phyloP scores from a whole-genome alignment of 2,888 invertebrate species.

The Alentia gelatinosa region DNA sequence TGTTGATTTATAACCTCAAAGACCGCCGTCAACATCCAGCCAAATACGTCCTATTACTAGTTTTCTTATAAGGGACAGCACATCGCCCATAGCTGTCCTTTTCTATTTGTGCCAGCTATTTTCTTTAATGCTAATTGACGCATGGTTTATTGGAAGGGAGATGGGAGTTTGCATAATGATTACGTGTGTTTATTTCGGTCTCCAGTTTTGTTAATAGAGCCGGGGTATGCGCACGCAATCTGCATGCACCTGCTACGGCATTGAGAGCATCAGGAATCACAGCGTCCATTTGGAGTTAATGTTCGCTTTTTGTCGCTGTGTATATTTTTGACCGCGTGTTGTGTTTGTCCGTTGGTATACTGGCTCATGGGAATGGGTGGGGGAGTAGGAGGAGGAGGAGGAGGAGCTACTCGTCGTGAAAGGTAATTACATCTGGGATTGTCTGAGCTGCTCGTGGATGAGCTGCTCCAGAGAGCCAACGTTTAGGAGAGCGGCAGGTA shows the following conservation, averaged over 20 bases:
- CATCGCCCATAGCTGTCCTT: background rate
- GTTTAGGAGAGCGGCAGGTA: background rate
- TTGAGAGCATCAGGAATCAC: background rate
- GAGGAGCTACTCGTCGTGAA: background rate
- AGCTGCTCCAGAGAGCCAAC: background rate
- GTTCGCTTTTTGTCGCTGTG: no score
- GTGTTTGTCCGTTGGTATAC: background rate
- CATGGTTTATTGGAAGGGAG: background rate
- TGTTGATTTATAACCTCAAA: no score
- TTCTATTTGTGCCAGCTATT: background rate
- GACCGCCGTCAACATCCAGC: no score
- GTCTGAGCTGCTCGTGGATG: conserved; percentile 31
- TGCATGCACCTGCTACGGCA: background rate
- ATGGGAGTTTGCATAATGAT: background rate
- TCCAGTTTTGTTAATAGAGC: background rate
- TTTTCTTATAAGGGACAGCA: no score
- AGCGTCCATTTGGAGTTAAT: no score
- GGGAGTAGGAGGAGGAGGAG: background rate
- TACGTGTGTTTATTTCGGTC: background rate
- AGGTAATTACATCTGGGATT: conserved; percentile 15
- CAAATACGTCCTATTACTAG: no score
- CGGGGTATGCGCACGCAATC: background rate
- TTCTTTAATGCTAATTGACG: background rate
- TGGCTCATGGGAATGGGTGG: background rate
- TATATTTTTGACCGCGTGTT: background rate